These are phyloP conservation scores for Coleophora flavipennella DNA, from an alignment of 2,888 invertebrate genomes.

Conservation along the genomic window DNA sequence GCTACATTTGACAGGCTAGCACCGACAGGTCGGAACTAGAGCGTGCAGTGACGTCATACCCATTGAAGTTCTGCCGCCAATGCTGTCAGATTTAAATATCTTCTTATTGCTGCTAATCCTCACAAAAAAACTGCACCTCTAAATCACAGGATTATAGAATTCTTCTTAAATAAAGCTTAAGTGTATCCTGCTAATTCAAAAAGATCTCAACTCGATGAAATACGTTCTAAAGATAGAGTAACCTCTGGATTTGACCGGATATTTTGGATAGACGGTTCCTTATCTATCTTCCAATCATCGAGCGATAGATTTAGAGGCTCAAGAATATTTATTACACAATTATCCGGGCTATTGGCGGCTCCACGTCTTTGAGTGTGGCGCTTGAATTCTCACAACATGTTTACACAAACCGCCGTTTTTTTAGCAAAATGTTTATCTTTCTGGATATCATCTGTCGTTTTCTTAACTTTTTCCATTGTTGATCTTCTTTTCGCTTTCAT, in stretches of 20 bases:
- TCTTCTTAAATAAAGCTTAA: too few relatives aligned
- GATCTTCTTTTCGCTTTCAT: conserved; percentile 36
- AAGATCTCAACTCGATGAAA: too few relatives aligned
- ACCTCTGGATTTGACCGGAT: background rate
- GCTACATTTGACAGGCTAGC: conserved; percentile 34
- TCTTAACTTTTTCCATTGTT: conserved; percentile 32
- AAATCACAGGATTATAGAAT: too few relatives aligned
- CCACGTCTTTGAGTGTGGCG: conserved; percentile 26
- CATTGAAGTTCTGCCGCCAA: conserved; percentile 27
- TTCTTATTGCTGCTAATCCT: background rate
- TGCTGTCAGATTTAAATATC: conserved; percentile 6
- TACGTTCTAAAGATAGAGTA: background rate
- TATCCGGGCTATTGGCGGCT: conserved; percentile 13
- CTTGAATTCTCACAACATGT: conserved; percentile 31
- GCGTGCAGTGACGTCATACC: conserved; percentile 50
- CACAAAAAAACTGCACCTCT: background rate
- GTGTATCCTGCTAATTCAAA: too few relatives aligned
- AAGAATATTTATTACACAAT: conserved; percentile 18
- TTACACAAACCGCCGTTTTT: conserved; percentile 37
- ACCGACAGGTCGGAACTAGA: conserved; percentile 53
- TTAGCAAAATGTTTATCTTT: conserved; percentile 49
- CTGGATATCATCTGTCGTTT: conserved; percentile 48
- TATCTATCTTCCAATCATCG: conserved; percentile 3
- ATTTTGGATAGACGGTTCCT: background rate
- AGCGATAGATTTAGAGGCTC: conserved; percentile 7